Evolutionary conservation across 2,113 vertebrate genomes (phyloP).

Genomic region (Ammospiza caudacuta): DNA sequence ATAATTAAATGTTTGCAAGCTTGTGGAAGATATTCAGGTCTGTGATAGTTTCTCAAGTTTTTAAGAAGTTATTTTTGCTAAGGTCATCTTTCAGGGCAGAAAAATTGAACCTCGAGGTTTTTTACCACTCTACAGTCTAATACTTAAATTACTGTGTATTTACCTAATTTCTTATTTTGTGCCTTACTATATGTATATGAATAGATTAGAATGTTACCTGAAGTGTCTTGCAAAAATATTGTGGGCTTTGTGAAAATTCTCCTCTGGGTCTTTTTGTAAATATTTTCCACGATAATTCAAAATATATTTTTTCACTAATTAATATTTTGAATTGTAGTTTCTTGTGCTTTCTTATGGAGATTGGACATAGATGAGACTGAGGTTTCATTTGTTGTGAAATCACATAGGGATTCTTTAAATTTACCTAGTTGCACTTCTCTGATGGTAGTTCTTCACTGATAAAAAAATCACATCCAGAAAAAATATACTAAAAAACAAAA

Average conservation of each 20-base stretch:
- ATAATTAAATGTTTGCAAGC: conserved; percentile 79
- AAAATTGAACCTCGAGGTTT: conserved; percentile 76
- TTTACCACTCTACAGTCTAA: conserved; percentile 83
- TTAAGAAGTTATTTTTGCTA: conserved; percentile 88
- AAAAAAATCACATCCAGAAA: neutral
- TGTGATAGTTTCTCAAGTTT: conserved; percentile 82
- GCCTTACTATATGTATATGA: conserved; percentile 86
- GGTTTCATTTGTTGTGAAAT: conserved; percentile 9
- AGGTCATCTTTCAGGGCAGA: conserved; percentile 74
- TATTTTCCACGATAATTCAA: conserved; percentile 58
- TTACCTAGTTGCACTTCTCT: conserved; percentile 1
- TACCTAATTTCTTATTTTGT: conserved; percentile 85
- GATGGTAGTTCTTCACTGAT: neutral
- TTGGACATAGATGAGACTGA: neutral
- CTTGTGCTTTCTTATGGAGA: conserved; percentile 68
- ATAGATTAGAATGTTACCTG: conserved; percentile 78
- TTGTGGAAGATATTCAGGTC: conserved; percentile 83
- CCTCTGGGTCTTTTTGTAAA: conserved; percentile 65
- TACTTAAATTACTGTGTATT: conserved; percentile 83
- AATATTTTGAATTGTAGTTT: conserved; percentile 70
- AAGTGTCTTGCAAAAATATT: conserved; percentile 77
- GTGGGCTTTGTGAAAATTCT: conserved; percentile 74
- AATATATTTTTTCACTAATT: conserved; percentile 36
- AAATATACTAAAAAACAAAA: neutral
- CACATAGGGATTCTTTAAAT: conserved; percentile 12